Conservation (phyloP, 2,113 vertebrate genomes). For the Varanus komodoensis region DNA sequence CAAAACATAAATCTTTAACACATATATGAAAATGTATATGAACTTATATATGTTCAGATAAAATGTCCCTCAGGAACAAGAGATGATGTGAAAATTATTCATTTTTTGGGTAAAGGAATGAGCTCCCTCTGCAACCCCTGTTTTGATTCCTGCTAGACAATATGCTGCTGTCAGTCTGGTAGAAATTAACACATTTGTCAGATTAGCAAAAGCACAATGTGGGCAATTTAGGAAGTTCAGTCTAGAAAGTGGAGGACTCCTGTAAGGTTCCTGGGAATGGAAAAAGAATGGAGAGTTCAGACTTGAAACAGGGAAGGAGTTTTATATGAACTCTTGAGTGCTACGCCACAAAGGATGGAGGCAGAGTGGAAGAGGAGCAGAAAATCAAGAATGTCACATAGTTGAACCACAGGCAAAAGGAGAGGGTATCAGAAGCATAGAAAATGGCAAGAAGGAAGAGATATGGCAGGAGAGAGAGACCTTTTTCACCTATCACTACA, state of each 20-base stretch:
- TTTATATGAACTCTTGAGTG: background rate
- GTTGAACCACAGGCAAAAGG: background rate
- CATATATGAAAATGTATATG: background rate
- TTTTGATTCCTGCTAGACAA: background rate
- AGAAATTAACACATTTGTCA: background rate
- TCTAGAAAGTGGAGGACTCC: background rate
- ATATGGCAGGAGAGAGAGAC: background rate
- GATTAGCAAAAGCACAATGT: background rate
- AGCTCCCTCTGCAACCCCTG: background rate
- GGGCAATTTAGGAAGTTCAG: background rate
- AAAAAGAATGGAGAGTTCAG: background rate
- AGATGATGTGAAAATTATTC: background rate
- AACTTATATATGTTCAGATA: background rate
- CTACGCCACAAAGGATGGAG: background rate
- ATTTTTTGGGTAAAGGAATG: background rate
- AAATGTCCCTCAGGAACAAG: background rate
- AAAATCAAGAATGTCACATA: background rate
- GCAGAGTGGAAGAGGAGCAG: background rate
- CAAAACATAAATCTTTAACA: background rate
- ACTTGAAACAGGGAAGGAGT: background rate
- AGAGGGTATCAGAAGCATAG: background rate
- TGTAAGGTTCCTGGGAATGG: background rate
- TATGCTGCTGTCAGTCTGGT: background rate
- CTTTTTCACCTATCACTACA: too few relatives aligned
- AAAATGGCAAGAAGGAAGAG: background rate